phyloP scores from a whole-genome alignment of 2,113 vertebrate genomes.

The Arvicanthis niloticus region DNA sequence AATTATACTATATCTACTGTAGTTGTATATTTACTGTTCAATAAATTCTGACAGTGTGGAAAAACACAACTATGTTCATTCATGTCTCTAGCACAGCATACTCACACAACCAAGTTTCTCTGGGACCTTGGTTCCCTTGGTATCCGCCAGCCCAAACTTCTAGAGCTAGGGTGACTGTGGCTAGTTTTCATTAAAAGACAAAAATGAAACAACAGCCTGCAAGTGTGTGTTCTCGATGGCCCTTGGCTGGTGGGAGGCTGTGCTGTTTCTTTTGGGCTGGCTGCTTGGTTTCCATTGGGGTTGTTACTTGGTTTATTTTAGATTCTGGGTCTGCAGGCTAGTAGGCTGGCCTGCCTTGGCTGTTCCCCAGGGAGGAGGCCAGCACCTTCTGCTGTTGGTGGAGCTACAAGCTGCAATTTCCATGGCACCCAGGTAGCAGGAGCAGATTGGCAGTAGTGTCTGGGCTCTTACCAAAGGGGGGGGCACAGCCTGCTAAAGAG shows the following conservation, averaged over 20 bases:
- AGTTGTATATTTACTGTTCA: neutral
- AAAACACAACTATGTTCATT: neutral
- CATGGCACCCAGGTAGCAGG: slow-evolving; percentile 5
- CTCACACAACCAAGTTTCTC: neutral
- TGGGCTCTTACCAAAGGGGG: neutral
- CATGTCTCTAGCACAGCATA: neutral
- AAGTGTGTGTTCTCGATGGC: neutral
- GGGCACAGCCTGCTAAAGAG: neutral
- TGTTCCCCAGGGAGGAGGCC: slow-evolving; percentile 18
- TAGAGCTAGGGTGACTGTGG: slow-evolving; percentile 5
- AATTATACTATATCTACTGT: neutral
- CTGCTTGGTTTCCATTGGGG: slow-evolving; percentile 43
- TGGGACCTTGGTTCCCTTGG: neutral
- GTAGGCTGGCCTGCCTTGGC: slow-evolving; percentile 59
- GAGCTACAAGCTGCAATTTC: slow-evolving; percentile 17
- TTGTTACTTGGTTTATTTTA: slow-evolving; percentile 67
- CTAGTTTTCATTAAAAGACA: slow-evolving; percentile 29
- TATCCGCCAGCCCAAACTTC: neutral
- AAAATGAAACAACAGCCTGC: neutral
- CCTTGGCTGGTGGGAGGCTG: slow-evolving; percentile 16
- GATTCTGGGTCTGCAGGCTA: slow-evolving; percentile 60
- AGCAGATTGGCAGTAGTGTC: neutral
- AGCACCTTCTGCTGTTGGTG: slow-evolving; percentile 14
- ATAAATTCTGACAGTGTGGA: neutral
- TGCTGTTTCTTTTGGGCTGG: neutral